Base-by-base conservation (phyloP, 2,797 vertebrate species). In the Orestias chungarensis region DNA sequence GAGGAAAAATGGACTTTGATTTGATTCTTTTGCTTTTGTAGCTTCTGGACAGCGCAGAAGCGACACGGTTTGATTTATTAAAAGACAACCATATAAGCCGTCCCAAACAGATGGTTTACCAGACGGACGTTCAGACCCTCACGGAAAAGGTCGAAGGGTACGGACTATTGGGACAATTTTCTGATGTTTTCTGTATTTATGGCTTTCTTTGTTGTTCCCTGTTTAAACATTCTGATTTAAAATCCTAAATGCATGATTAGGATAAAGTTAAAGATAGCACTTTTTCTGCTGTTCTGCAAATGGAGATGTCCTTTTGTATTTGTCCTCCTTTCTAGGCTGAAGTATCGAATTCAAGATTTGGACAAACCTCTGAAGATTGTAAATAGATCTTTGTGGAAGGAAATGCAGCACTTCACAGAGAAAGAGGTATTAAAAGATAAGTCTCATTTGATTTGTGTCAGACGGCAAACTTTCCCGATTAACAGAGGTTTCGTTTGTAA, bases 101-200 rank as follows among this genome's bases (percentile, higher is more conserved):
- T 65, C 97, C 97, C 40, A 96, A 95, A 87, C 93, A 96, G 87
- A 86, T 76, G 73, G 94, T 97, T 75, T 99, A 98, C 33, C 94
- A 96, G 88, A 87, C 91, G 12, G 94, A 98, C n/a, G 95, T 95
- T 79, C 92, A 88, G 54, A 80, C 80, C 71, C 93, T 98, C 43
- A 88, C 87, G 46, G 92, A 88, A 49, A 95, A 91, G 70, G 95
- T 95, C 86, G 95, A 95, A 23, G 91, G 95, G 97, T 99, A 90
- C 74, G 90, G 87, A 68, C 1, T 3, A 49, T 25, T 54, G 66
- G 11, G 27, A 14, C n/a, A 52, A 27, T 12, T 52, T 52, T 25
- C 49, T 10, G 7, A 10, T 10, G 10, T 11, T 25, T 10, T 10
- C 25, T 50, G 49, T 2, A 50, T 25, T n/a, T 50, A n/a, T 14